Evolutionary conservation across 2,113 vertebrate genomes (phyloP).

Genomic region (Prietella phreatophila): DNA sequence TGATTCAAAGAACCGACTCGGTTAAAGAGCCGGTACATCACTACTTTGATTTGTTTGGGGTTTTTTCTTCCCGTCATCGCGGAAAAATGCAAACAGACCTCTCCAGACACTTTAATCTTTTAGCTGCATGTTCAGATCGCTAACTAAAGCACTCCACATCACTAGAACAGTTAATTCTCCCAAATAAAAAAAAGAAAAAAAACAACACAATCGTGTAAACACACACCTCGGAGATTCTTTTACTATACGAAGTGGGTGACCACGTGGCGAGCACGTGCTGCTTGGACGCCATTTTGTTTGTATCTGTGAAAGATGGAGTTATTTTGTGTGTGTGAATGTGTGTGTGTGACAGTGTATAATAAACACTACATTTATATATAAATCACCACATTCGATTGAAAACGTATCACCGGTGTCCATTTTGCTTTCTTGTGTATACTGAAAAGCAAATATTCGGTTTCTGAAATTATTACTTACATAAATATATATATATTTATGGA

Average conservation of each 20-base stretch:
- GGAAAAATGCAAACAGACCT: not conserved
- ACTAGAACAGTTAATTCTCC: not conserved
- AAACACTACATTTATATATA: not conserved
- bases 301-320: not conserved
- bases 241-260: not conserved
- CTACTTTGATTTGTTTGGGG: not conserved
- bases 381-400: not conserved
- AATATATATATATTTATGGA: no score
- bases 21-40: not conserved
- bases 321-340: no score
- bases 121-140: not conserved
- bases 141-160: not conserved
- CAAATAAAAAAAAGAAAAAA: no score
- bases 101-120: not conserved
- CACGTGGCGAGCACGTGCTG: not conserved
- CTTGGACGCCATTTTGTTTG: not conserved
- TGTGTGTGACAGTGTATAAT: no score
- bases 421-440: not conserved
- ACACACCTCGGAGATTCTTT: not conserved
- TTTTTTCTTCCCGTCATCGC: not conserved
- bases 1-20: not conserved
- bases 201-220: not conserved
- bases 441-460: not conserved
- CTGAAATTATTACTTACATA: no score
- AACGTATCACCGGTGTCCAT: not conserved